Evolutionary conservation across 2,797 vertebrate species (phyloP).

Genomic region (Pelodytes ibericus): DNA sequence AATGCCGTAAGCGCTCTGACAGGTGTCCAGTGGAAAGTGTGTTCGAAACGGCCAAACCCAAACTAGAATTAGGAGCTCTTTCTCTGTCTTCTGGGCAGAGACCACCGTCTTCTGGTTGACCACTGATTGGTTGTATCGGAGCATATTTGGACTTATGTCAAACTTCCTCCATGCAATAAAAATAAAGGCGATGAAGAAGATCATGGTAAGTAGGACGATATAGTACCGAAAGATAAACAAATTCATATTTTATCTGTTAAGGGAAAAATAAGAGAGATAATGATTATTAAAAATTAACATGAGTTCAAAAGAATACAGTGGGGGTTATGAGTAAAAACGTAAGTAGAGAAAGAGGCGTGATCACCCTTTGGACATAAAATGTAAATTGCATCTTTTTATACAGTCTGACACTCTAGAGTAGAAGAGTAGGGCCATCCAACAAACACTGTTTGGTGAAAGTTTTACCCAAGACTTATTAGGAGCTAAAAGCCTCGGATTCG

Average conservation of each 20-base stretch:
- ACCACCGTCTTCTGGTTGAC: background rate
- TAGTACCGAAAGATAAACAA: background rate
- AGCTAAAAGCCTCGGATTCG: too few relatives aligned
- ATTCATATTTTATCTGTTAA: background rate
- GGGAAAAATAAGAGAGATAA: too few relatives aligned
- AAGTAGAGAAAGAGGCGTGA: too few relatives aligned
- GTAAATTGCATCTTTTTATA: too few relatives aligned
- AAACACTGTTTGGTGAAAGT: too few relatives aligned
- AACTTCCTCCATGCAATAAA: background rate
- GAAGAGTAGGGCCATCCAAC: too few relatives aligned
- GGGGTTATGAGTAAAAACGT: too few relatives aligned
- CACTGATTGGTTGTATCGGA: background rate
- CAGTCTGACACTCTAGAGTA: too few relatives aligned
- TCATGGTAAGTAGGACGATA: background rate
- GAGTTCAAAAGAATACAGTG: too few relatives aligned
- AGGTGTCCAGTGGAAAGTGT: constrained; percentile 19
- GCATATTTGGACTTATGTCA: background rate
- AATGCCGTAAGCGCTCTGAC: constrained; percentile 4
- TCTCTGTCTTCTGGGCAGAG: background rate
- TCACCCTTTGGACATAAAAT: too few relatives aligned
- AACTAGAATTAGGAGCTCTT: constrained; percentile 28
- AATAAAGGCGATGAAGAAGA: constrained; percentile 3
- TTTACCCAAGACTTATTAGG: too few relatives aligned
- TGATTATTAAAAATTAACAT: too few relatives aligned
- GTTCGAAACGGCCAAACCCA: constrained; percentile 26